Base-by-base conservation (phyloP, 2,797 vertebrate genomes). In the Catharus ustulatus region DNA sequence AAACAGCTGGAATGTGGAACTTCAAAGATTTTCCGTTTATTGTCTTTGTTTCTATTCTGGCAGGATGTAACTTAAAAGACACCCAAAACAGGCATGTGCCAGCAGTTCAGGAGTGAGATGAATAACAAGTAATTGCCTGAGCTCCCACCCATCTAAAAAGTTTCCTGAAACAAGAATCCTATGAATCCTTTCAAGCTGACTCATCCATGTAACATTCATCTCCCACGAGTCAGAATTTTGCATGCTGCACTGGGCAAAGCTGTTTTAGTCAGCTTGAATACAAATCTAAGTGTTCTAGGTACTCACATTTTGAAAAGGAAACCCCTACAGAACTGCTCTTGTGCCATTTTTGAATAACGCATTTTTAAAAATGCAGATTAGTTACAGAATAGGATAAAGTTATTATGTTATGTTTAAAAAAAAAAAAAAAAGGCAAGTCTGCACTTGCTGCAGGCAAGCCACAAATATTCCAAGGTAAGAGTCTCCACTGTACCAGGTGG, bases 21-120 rank as follows among this genome's bases (percentile, higher is more conserved):
- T 91, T 94, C 93, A 94, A 83, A 89, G 92, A 58, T 80, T 89
- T 96, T 95, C 94, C 79, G 17, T 89, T 91, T 43, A 94, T 95
- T 97, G 93, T 94, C 90, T 87, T 49, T 2, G 4, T 64, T 85
- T 67, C 84, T 94, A 13, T 85, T 93, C 82, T 80, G 84, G 87
- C 84, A 95, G 93, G 61, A 54, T 80, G 54, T 9, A 54, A 61
- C 42, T 32, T 18, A 40, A 67, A 87, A 89, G 79, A 40, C 88
- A 89, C 75, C 32, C 76, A 45, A 52, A 84, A 0, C 62, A 80
- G 84, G 48, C 84, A 23, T 59, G 58, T 92, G 77, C 78, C 88
- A 78, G 88, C 75, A 38, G 13, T 58, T 26, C 46, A 84, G 74
- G 26, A 79, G 64, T 5, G 11, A 46, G 27, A 59, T 84, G 8